phyloP scores from a whole-genome alignment of 2,797 vertebrate genomes.

The Fratercula arctica region DNA sequence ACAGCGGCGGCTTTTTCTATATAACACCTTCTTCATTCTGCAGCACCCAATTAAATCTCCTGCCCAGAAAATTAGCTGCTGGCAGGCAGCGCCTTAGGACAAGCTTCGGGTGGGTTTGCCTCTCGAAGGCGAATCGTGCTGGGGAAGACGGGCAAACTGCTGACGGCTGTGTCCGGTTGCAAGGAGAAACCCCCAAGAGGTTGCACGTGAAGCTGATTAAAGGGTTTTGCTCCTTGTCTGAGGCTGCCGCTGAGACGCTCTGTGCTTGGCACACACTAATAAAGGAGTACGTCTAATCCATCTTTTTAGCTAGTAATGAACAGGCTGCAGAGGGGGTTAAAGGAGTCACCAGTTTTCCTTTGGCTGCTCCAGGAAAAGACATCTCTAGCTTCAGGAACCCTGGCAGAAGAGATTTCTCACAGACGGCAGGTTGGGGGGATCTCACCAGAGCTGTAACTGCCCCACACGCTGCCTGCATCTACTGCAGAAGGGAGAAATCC shows the following conservation, averaged over 20 bases:
- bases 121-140: background rate
- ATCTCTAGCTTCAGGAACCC: background rate
- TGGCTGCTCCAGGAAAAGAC: background rate
- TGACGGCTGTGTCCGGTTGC: accelerated
- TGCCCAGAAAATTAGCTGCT: accelerated
- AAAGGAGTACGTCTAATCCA: accelerated
- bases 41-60: background rate
- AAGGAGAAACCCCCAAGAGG: background rate
- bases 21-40: background rate
- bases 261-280: accelerated
- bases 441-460: accelerated
- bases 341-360: background rate
- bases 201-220: accelerated
- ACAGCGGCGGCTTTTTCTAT: background rate
- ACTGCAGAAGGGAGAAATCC: accelerated
- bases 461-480: accelerated
- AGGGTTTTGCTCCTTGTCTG: accelerated
- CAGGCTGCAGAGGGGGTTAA: background rate
- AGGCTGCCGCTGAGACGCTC: background rate
- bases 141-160: background rate
- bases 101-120: background rate
- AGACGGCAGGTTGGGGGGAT: accelerated
- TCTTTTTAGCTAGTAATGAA: too few relatives aligned
- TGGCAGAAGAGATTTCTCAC: background rate
- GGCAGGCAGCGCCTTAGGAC: background rate